These are phyloP conservation scores for Phoxinus dragarum DNA, from an alignment of 2,797 vertebrate species.

Conservation along the genomic window DNA sequence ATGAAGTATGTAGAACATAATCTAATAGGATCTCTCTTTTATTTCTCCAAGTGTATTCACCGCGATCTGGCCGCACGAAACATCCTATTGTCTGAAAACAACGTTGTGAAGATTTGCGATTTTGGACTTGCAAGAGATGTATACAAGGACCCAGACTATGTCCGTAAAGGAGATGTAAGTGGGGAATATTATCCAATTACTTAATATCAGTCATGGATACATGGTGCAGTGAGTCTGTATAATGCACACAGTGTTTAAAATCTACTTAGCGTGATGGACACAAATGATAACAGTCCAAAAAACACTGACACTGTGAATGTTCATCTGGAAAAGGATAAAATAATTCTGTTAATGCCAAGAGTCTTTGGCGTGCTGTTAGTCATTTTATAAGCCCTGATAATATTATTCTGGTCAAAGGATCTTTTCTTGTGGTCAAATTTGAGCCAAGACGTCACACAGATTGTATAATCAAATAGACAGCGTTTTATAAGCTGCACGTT, in stretches of 20 bases:
- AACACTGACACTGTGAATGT: slow-evolving; percentile 7
- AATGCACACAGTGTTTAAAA: slow-evolving; percentile 34
- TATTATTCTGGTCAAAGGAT: slow-evolving; percentile 55
- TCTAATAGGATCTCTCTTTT: slow-evolving; percentile 36
- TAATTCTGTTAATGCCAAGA: slow-evolving; percentile 50
- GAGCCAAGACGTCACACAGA: slow-evolving; percentile 40
- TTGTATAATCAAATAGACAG: slow-evolving; percentile 46
- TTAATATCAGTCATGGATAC: not conserved
- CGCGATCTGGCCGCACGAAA: slow-evolving; percentile 92
- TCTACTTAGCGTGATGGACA: slow-evolving; percentile 44
- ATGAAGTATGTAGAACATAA: not conserved
- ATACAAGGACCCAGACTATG: slow-evolving; percentile 94
- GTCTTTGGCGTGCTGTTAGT: slow-evolving; percentile 38
- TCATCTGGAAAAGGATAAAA: slow-evolving; percentile 39
- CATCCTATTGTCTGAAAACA: slow-evolving; percentile 92
- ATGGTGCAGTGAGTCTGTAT: slow-evolving; percentile 1
- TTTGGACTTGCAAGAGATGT: slow-evolving; percentile 94
- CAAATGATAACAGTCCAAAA: slow-evolving; percentile 40
- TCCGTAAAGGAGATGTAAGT: slow-evolving; percentile 95
- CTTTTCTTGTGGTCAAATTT: slow-evolving; percentile 45
- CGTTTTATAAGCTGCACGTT: slow-evolving; percentile 31
- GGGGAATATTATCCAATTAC: slow-evolving; percentile 7
- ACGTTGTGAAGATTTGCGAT: slow-evolving; percentile 95
- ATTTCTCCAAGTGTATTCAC: slow-evolving; percentile 86
- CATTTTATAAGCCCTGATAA: slow-evolving; percentile 49